phyloP scores from a whole-genome alignment of 2,888 invertebrate genomes.

The Agonopterix subpropinquella region DNA sequence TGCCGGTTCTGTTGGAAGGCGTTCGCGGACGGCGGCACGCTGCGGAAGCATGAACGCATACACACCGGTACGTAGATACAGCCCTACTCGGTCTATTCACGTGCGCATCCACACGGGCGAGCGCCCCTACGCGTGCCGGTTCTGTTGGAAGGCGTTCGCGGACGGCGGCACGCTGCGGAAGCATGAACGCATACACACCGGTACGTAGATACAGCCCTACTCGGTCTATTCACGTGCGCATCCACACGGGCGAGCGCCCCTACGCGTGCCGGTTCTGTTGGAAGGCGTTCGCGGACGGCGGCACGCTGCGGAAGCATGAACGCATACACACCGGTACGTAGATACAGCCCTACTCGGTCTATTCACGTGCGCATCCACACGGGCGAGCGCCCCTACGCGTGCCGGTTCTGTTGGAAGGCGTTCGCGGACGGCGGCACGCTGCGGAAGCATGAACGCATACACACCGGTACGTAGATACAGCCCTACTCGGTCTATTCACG shows the following conservation, averaged over 20 bases:
- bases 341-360: too few species aligned
- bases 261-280: constrained; percentile 91
- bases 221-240: constrained; percentile 83
- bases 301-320: constrained; percentile 89
- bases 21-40: constrained; percentile 90
- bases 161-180: constrained; percentile 90
- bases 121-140: constrained; percentile 88
- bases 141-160: constrained; percentile 93
- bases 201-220: constrained; percentile 25
- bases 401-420: constrained; percentile 91
- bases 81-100: constrained; percentile 72
- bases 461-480: constrained; percentile 74
- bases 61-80: constrained; percentile 77
- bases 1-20: constrained; percentile 93
- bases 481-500: constrained; percentile 75
- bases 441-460: constrained; percentile 89
- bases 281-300: constrained; percentile 93
- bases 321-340: constrained; percentile 84
- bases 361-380: constrained; percentile 92
- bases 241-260: constrained; percentile 89
- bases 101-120: constrained; percentile 91
- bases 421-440: constrained; percentile 92
- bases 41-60: constrained; percentile 89
- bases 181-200: constrained; percentile 91
- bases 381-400: constrained; percentile 89